phyloP scores from a whole-genome alignment of 1,140 invertebrate genomes.

The Sogatella furcifera region DNA sequence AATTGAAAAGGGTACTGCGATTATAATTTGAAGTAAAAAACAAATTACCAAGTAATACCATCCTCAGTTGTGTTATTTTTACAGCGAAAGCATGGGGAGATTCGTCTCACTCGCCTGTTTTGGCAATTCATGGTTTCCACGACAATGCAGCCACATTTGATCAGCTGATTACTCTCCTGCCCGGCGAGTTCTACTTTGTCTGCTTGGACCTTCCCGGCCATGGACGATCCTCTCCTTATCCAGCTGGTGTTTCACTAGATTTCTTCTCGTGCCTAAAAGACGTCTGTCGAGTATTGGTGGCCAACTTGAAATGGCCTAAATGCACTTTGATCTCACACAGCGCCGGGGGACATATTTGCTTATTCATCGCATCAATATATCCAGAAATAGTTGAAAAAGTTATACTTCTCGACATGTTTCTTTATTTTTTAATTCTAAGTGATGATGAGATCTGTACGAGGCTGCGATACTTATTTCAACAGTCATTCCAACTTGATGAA shows the following conservation, averaged over 20 bases:
- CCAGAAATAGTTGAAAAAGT: slow-evolving; percentile 39
- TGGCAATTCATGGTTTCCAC: slow-evolving; percentile 48
- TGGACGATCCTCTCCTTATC: slow-evolving; percentile 50
- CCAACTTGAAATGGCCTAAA: slow-evolving; percentile 43
- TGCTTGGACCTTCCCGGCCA: slow-evolving; percentile 58
- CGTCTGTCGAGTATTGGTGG: slow-evolving; percentile 36
- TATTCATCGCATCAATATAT: slow-evolving; percentile 35
- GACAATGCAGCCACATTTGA: slow-evolving; percentile 59
- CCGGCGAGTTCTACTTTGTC: slow-evolving; percentile 45
- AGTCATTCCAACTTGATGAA: slow-evolving; percentile 21
- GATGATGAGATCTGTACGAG: slow-evolving; percentile 16
- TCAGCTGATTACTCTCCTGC: slow-evolving; percentile 44
- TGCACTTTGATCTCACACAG: slow-evolving; percentile 46
- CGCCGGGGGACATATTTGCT: slow-evolving; percentile 39
- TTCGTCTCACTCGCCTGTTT: slow-evolving; percentile 35
- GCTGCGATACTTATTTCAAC: slow-evolving; percentile 10
- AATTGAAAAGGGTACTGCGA: no score
- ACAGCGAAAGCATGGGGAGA: slow-evolving; percentile 52
- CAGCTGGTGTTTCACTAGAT: slow-evolving; percentile 36
- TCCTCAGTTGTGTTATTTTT: slow-evolving; percentile 8
- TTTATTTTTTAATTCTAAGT: slow-evolving; percentile 25
- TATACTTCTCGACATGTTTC: slow-evolving; percentile 40
- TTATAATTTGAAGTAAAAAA: no score
- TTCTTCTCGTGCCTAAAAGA: slow-evolving; percentile 36
- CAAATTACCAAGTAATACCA: no score